A percentile compares a stretch with the other conserved stretches of the same genome.
phyloP scores from a whole-genome alignment of 2,113 vertebrate species.

The Colistium nudipinnis region DNA sequence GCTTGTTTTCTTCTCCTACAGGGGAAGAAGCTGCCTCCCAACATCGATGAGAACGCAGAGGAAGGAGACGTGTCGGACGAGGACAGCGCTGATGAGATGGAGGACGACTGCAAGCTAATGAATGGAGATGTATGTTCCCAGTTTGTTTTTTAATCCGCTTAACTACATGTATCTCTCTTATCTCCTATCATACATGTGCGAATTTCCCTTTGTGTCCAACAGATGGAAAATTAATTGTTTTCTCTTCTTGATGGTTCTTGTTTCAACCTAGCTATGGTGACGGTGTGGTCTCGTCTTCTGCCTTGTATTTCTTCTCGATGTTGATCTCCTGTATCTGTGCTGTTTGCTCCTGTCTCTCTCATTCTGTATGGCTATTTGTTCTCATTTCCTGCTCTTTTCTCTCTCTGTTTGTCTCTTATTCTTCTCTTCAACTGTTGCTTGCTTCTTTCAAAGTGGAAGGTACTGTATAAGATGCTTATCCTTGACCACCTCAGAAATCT shows the following conservation, averaged over 20 bases:
- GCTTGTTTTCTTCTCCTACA: slow-evolving; percentile 49
- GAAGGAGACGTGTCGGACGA: slow-evolving; percentile 98
- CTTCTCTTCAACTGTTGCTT: slow-evolving; percentile 54
- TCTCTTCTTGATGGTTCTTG: slow-evolving; percentile 12
- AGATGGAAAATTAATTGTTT: slow-evolving; percentile 15
- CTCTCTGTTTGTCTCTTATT: slow-evolving; percentile 27
- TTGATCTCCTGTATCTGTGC: slow-evolving; percentile 17
- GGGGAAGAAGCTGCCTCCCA: slow-evolving; percentile 97
- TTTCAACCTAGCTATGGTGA: neutral
- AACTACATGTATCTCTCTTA: neutral
- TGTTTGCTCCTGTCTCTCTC: slow-evolving; percentile 9
- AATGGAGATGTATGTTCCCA: slow-evolving; percentile 90
- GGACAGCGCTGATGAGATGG: slow-evolving; percentile 97
- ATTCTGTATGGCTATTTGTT: slow-evolving; percentile 21
- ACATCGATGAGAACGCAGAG: slow-evolving; percentile 92
- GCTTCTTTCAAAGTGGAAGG: slow-evolving; percentile 80
- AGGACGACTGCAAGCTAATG: slow-evolving; percentile 96
- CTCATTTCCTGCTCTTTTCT: slow-evolving; percentile 52
- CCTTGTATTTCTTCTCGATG: neutral
- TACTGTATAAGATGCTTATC: slow-evolving; percentile 61
- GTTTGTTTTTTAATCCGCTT: neutral
- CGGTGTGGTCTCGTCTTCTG: neutral
- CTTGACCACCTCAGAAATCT: slow-evolving; percentile 4
- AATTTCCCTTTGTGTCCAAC: neutral
- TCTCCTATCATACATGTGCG: neutral